Base-by-base conservation (phyloP, 2,113 vertebrate genomes). In the Hippocampus guttulatus region DNA sequence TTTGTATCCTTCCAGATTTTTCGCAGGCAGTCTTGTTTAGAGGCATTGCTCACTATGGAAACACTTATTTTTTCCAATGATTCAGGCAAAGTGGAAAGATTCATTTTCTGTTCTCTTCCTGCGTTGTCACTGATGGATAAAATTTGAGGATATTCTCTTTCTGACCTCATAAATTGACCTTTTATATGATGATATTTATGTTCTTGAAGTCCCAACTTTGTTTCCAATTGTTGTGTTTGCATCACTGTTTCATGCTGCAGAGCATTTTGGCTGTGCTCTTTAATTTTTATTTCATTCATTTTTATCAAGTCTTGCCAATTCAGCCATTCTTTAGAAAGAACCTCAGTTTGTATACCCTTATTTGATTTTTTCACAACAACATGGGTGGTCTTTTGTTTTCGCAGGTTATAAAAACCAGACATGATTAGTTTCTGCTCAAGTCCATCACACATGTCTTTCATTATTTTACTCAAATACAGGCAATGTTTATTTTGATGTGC, bases 1-100 rank as follows among this genome's bases (percentile, higher is more conserved):
- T 64, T 64, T 64, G 40, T 64, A 23, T 64, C 62, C 40, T 40
- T 64, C 62, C 62, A 64, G 38, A 64, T 64, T 64, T 64, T 64
- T 43, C 62, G 38, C 21, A 64, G 38, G 21, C 62, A 64, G 5
- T 43, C 62, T 11, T 12, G 43, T 64, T 64, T 23, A 5, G 62
- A 64, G 12, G 41, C 43, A 23, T 21, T 21, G 20, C 8, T 64
- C 9, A 43, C 62, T 0, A 6, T n/a, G 21, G 20, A 23, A 64
- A 64, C 11, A 25, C 21, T 11, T 64, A 3, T 43, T 43, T 21
- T 23, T 21, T 10, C 21, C 5, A 64, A 12, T 64, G 30, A 43
- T 23, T 43, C 21, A 6, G 10, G 40, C 10, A 21, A 10, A 63
- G 61, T 63, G 9, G 1, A n/a, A 63, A 63, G 33, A 9, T 4